Conservation (phyloP, 1,140 invertebrate species). For the Dreissena polymorpha region DNA sequence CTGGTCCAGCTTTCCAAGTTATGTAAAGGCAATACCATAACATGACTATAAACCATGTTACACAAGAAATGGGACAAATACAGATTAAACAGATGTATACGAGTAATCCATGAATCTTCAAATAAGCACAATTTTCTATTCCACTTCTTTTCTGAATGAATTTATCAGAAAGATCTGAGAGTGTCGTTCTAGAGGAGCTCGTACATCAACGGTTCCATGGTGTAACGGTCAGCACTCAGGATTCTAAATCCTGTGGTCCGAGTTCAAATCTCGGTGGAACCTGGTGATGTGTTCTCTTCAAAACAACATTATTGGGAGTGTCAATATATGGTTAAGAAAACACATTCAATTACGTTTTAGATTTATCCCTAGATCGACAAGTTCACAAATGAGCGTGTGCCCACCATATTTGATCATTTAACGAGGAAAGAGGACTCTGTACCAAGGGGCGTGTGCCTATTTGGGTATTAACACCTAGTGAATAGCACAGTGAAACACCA, state of each 20-base stretch:
- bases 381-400: too few relatives aligned
- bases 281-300: conserved; percentile 13
- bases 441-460: too few relatives aligned
- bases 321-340: too few relatives aligned
- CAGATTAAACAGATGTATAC: background rate
- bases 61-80: background rate
- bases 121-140: background rate
- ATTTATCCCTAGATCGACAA: too few relatives aligned
- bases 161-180: background rate
- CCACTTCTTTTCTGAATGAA: background rate
- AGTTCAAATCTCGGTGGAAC: conserved; percentile 61
- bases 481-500: too few relatives aligned
- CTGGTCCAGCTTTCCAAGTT: background rate
- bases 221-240: conserved; percentile 62
- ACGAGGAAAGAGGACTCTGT: too few relatives aligned
- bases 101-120: background rate
- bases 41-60: background rate
- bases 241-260: conserved; percentile 60
- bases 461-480: too few relatives aligned
- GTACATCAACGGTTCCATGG: conserved; percentile 47
- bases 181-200: background rate
- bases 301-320: too few relatives aligned
- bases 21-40: background rate
- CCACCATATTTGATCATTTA: too few relatives aligned
- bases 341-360: too few relatives aligned